Base-by-base conservation (phyloP, 1,140 invertebrate genomes). In the Drosophila athabasca region DNA sequence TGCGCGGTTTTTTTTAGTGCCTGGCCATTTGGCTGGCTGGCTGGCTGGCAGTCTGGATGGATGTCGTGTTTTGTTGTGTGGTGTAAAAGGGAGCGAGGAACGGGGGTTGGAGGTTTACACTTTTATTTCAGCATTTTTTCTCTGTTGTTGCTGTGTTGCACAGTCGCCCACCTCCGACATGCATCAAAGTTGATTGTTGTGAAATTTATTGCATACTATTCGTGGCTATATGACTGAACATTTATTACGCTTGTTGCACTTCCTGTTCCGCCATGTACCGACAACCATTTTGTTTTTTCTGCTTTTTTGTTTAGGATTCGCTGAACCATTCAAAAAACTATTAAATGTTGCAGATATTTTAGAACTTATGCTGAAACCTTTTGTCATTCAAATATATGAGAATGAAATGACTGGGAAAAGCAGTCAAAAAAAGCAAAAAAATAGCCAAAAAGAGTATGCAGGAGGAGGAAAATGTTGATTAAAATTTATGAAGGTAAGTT, bases 181-280 rank as follows among this genome's bases (percentile, higher is more conserved):
- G 82, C 75, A 87, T 90, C 78, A 90, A 87, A 79, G 78, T 90
- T 85, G 82, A 90, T 90, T 87, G 85, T 90, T 90, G 78, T 67
- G 72, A 90, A 90, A 90, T 90, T 90, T 90, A 90, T 90, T 90
- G 81, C 85, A 82, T 79, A 82, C 85, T 90, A 87, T 85, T 82
- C 76, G 79, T 39, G 87, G 72, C 61, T 65, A 68, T 76, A 80
- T 66, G 52, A 68, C 70, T 66, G 82, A 73, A 88, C 79, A 87
- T 87, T 87, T 87, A 87, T 87, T 88, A 88, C 83, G 83, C 82
- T 87, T 87, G 82, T 87, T 87, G 82, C 82, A 76, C 81, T 75
- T 76, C 70, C 60, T 66, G 61, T 48, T 55, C 50, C 60, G 61
- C 48, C 59, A 54, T 43, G 45, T 52, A 55, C 51, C 46, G 15